These are phyloP conservation scores for Limnephilus rhombicus DNA, from an alignment of 2,888 invertebrate species.

Conservation along the genomic window DNA sequence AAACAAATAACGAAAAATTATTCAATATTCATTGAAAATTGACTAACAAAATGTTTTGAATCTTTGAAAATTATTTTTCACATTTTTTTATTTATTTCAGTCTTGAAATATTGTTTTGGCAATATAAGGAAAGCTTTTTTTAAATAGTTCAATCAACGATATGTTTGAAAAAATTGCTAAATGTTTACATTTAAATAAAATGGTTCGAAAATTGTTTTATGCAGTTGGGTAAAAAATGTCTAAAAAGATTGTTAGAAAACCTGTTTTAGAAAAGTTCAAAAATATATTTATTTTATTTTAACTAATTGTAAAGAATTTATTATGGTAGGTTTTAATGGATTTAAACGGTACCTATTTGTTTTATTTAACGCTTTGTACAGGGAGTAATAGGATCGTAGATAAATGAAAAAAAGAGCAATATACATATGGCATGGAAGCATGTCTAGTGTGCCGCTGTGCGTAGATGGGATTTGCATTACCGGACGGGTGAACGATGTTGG, in stretches of 20 bases:
- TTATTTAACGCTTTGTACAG: neutral
- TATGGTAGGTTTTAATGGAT: neutral
- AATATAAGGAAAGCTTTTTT: neutral
- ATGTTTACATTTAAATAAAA: neutral
- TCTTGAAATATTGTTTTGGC: neutral
- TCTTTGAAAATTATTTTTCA: neutral
- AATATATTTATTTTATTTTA: neutral
- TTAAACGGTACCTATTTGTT: neutral
- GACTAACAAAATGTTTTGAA: neutral
- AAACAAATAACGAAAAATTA: no score
- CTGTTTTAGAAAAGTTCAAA: neutral
- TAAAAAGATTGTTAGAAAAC: neutral
- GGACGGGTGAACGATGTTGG: no score
- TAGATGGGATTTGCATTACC: no score
- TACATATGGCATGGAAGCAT: no score
- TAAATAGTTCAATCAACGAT: neutral
- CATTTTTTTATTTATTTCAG: neutral
- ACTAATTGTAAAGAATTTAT: no score
- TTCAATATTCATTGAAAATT: neutral
- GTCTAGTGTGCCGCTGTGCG: no score
- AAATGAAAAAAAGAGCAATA: no score
- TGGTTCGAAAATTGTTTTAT: neutral
- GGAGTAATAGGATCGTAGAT: neutral
- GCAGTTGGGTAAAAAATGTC: neutral
- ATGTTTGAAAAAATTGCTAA: neutral